Evolutionary conservation across 2,888 invertebrate genomes (phyloP).

Genomic region (Antheraea yamamai): DNA sequence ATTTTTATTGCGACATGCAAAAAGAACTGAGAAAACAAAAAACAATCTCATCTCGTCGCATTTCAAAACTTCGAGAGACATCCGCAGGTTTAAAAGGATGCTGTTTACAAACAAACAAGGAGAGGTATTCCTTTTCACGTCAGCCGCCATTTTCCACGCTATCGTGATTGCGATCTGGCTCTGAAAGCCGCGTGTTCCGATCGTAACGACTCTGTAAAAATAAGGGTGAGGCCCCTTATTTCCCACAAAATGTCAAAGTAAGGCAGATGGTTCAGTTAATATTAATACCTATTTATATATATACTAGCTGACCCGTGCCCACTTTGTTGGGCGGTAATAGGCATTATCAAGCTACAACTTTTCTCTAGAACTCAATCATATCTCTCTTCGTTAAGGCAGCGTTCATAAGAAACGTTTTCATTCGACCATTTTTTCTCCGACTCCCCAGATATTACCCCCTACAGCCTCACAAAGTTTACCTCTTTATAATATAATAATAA

Average conservation of each 20-base stretch:
- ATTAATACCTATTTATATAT: too few relatives aligned
- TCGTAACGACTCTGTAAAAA: conserved; percentile 4
- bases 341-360: too few relatives aligned
- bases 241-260: background rate
- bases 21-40: background rate
- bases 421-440: too few relatives aligned
- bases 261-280: background rate
- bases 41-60: background rate
- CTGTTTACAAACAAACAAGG: conserved; percentile 24
- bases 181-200: conserved; percentile 26
- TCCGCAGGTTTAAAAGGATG: conserved; percentile 22
- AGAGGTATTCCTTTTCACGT: conserved; percentile 28
- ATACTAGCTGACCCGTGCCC: too few relatives aligned
- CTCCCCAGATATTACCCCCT: too few relatives aligned
- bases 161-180: conserved; percentile 33
- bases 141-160: conserved; percentile 24
- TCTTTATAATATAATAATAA: too few relatives aligned
- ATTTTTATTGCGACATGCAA: background rate
- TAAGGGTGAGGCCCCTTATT: background rate
- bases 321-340: too few relatives aligned
- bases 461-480: too few relatives aligned
- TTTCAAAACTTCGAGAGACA: background rate
- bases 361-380: too few relatives aligned
- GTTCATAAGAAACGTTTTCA: too few relatives aligned
- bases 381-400: too few relatives aligned